phyloP scores from a whole-genome alignment of 2,797 vertebrate genomes.

The Zalophus californianus region DNA sequence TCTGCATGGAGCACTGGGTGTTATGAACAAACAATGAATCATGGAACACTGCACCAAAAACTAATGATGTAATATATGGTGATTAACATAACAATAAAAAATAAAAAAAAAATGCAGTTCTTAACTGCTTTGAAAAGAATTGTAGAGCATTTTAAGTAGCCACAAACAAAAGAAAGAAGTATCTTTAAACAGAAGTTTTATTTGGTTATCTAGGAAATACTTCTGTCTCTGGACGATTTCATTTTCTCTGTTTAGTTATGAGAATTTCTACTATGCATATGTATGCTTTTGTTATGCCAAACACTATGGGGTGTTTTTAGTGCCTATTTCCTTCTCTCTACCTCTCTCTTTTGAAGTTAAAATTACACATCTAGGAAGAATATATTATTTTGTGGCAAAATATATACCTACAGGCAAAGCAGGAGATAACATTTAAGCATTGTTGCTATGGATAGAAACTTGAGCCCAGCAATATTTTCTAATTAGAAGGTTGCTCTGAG shows the following conservation, averaged over 20 bases:
- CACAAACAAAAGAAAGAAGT: slow-evolving; percentile 39
- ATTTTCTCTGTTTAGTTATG: slow-evolving; percentile 57
- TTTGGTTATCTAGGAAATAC: slow-evolving; percentile 43
- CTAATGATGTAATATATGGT: no score
- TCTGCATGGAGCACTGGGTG: no score
- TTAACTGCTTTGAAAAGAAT: slow-evolving; percentile 32
- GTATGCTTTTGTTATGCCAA: slow-evolving; percentile 38
- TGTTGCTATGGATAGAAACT: slow-evolving; percentile 28
- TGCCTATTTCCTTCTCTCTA: slow-evolving; percentile 12
- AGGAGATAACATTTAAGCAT: slow-evolving; percentile 25
- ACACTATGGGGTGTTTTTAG: neutral
- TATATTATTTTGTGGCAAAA: slow-evolving; percentile 47
- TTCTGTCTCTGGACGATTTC: slow-evolving; percentile 39
- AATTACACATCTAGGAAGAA: neutral
- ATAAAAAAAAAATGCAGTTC: slow-evolving; percentile 24
- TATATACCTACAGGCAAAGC: slow-evolving; percentile 43
- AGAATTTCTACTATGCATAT: neutral
- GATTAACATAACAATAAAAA: no score
- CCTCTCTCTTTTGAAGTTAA: neutral
- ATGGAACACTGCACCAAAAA: no score
- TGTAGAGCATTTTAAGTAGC: neutral
- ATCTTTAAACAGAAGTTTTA: slow-evolving; percentile 46
- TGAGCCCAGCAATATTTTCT: slow-evolving; percentile 57
- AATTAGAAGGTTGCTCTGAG: slow-evolving; percentile 51
- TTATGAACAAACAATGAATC: no score